These are phyloP conservation scores for Lypha dubia DNA, from an alignment of 2,888 invertebrate genomes.

Conservation along the genomic window DNA sequence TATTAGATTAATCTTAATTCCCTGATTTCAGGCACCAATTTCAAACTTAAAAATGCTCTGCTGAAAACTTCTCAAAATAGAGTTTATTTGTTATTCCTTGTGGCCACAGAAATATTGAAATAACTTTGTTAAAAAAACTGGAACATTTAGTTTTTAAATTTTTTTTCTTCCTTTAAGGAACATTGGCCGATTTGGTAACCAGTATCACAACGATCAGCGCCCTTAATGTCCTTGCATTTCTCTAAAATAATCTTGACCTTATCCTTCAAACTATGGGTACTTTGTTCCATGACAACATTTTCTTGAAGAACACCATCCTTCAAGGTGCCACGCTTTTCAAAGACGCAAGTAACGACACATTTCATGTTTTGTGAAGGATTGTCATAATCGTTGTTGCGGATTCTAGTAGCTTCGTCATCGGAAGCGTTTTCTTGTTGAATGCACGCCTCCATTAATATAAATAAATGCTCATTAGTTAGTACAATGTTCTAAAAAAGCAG, in stretches of 20 bases:
- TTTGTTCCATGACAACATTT: slow-evolving; percentile 72
- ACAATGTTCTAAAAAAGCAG: slow-evolving; percentile 43
- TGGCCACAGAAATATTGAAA: too few species aligned
- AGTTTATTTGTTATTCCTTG: too few species aligned
- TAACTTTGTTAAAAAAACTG: too few species aligned
- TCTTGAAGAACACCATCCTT: slow-evolving; percentile 77
- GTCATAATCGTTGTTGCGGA: slow-evolving; percentile 76
- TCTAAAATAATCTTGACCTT: slow-evolving; percentile 70
- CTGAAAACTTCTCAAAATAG: too few species aligned
- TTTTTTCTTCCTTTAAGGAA: slow-evolving; percentile 36
- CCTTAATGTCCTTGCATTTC: slow-evolving; percentile 75
- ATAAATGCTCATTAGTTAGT: slow-evolving; percentile 78
- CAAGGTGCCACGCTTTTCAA: slow-evolving; percentile 78
- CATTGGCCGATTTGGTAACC: slow-evolving; percentile 77
- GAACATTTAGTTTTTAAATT: not conserved
- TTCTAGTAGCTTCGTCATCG: slow-evolving; percentile 74
- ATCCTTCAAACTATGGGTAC: slow-evolving; percentile 74
- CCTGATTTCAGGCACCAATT: too few species aligned
- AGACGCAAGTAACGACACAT: slow-evolving; percentile 80
- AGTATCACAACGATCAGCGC: slow-evolving; percentile 78
- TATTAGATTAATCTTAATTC: too few species aligned
- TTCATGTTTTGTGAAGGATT: slow-evolving; percentile 75
- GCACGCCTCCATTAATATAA: slow-evolving; percentile 75
- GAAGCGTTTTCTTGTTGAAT: slow-evolving; percentile 74
- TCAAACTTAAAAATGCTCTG: too few species aligned